Evolutionary conservation across 2,888 invertebrate species (phyloP).

Genomic region (Caenorhabditis plicata): DNA sequence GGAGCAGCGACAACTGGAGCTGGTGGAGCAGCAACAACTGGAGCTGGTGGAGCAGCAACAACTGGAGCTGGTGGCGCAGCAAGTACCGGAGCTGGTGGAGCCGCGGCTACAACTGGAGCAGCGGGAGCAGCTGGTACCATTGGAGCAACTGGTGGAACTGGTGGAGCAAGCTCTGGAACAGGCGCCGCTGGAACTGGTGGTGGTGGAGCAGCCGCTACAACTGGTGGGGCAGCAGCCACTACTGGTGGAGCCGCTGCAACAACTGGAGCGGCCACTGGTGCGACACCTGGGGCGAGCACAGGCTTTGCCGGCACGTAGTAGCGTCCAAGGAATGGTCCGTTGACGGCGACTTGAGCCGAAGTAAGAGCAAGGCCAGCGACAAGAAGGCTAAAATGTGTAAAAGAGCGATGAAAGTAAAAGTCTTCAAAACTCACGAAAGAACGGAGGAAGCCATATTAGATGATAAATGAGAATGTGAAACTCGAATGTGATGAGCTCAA

Average conservation of each 20-base stretch:
- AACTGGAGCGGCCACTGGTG: constrained; percentile 31
- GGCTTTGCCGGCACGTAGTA: constrained; percentile 47
- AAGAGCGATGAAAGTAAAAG: neutral
- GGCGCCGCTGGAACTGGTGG: constrained; percentile 15
- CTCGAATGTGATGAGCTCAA: too few relatives aligned
- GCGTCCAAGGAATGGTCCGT: constrained; percentile 44
- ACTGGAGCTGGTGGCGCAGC: constrained; percentile 18
- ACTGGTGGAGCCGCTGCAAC: constrained; percentile 22
- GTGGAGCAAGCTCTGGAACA: constrained; percentile 12
- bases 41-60: constrained; percentile 19
- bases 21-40: constrained; percentile 17
- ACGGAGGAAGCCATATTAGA: too few relatives aligned
- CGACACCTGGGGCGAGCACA: constrained; percentile 36
- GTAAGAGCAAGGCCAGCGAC: constrained; percentile 36
- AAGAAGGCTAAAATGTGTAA: constrained; percentile 23
- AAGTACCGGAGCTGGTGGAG: constrained; percentile 21
- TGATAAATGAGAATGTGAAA: too few relatives aligned
- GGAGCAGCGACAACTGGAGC: constrained; percentile 17
- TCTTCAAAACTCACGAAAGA: too few relatives aligned
- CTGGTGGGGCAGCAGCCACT: constrained; percentile 8
- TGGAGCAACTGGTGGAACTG: constrained; percentile 32
- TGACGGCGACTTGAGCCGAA: constrained; percentile 37
- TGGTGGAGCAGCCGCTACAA: constrained; percentile 12
- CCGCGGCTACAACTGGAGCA: constrained; percentile 31
- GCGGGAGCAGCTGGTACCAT: constrained; percentile 19